phyloP scores from a whole-genome alignment of 2,888 invertebrate genomes.

The Sericinus montela region DNA sequence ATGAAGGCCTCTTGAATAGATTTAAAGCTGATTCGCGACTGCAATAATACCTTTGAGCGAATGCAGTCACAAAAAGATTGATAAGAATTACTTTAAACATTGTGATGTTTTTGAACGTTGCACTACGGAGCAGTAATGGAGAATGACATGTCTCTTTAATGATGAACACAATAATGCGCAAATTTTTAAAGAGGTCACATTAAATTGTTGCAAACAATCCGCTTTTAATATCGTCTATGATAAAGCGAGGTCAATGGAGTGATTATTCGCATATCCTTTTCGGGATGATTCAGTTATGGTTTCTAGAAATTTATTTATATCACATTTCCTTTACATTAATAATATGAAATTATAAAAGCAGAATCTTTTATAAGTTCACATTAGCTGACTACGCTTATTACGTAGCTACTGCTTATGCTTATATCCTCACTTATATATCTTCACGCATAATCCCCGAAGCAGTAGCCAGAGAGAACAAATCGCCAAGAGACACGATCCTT shows the following conservation, averaged over 20 bases:
- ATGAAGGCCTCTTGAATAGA: conserved; percentile 41
- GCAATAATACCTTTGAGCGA: conserved; percentile 33
- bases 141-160: too few species aligned
- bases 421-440: too few species aligned
- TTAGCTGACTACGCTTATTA: too few species aligned
- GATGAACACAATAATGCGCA: background rate
- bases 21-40: conserved; percentile 34
- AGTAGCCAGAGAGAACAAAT: too few species aligned
- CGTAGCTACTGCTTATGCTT: too few species aligned
- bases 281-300: background rate
- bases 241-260: conserved; percentile 10
- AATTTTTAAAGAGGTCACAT: background rate
- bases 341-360: too few species aligned
- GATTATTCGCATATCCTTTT: background rate
- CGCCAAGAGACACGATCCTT: too few species aligned
- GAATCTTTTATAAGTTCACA: too few species aligned
- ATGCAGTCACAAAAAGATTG: conserved; percentile 12
- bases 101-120: background rate
- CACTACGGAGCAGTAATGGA: background rate
- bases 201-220: conserved; percentile 9
- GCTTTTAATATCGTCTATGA: conserved; percentile 8
- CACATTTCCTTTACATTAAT: too few species aligned
- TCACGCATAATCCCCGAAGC: too few species aligned
- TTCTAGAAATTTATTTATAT: background rate
- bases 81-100: background rate